A percentile compares a stretch with the other conserved stretches of the same genome.
These are phyloP conservation scores for Ceratosolen fusciceps DNA, from an alignment of 1,140 invertebrate species.

Conservation along the genomic window DNA sequence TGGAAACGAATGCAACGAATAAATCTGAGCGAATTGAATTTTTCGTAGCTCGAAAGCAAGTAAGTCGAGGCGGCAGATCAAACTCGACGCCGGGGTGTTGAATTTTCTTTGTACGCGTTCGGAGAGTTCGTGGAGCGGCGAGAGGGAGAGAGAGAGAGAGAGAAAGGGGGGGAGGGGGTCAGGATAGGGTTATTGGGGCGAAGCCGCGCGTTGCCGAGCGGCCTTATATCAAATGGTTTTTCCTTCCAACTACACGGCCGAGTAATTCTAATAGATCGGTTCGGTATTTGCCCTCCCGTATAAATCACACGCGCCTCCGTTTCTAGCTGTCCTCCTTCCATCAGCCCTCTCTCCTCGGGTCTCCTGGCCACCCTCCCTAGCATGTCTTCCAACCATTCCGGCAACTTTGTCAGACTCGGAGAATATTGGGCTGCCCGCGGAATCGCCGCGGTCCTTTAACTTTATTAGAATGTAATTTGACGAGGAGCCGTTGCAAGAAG, in stretches of 20 bases:
- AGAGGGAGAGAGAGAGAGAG: too few relatives aligned
- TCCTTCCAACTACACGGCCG: constrained; percentile 50
- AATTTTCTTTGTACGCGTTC: constrained; percentile 25
- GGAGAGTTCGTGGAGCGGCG: constrained; percentile 24
- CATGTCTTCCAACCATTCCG: neutral
- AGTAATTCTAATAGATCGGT: constrained; percentile 62
- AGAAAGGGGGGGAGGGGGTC: too few relatives aligned
- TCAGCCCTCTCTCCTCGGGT: neutral
- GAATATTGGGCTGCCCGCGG: neutral
- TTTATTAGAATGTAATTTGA: constrained; percentile 28
- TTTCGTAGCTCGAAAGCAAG: constrained; percentile 18
- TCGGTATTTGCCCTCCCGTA: constrained; percentile 20
- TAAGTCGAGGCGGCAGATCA: neutral
- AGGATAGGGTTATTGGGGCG: too few relatives aligned
- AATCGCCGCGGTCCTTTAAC: neutral
- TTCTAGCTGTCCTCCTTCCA: neutral
- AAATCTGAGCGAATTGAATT: constrained; percentile 50
- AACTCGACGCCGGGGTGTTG: constrained; percentile 12
- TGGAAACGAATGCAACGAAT: constrained; percentile 15
- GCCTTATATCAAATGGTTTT: constrained; percentile 54
- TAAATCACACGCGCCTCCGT: constrained; percentile 28
- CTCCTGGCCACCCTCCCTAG: neutral
- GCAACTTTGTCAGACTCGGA: neutral
- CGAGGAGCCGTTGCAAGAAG: neutral
- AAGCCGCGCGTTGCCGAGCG: neutral